Conservation (phyloP, 2,888 invertebrate species). For the Anorthoa munda region DNA sequence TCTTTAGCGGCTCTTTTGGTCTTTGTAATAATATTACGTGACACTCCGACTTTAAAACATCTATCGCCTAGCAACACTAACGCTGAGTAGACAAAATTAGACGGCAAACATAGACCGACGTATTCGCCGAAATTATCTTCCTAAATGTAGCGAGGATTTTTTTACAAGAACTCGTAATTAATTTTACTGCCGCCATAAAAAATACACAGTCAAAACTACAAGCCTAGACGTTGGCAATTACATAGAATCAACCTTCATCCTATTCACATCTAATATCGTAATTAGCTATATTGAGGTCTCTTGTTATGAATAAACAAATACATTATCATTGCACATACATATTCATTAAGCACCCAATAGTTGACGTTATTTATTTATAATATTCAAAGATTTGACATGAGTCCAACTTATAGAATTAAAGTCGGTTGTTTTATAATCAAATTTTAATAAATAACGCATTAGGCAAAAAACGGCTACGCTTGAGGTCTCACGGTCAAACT, state of each 20-base stretch:
- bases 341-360: slow-evolving; percentile 80
- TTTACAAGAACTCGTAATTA: slow-evolving; percentile 38
- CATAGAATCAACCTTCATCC: slow-evolving; percentile 66
- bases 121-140: slow-evolving; percentile 2
- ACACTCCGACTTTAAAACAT: slow-evolving; percentile 69
- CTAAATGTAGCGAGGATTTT: slow-evolving; percentile 26
- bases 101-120: neutral
- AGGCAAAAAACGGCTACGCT: slow-evolving; percentile 88
- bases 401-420: slow-evolving; percentile 80
- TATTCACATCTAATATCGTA: slow-evolving; percentile 72
- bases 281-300: slow-evolving; percentile 78
- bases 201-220: slow-evolving; percentile 31
- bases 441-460: slow-evolving; percentile 90
- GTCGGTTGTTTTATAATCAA: slow-evolving; percentile 85
- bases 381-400: slow-evolving; percentile 80
- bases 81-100: slow-evolving; percentile 18
- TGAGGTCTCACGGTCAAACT: slow-evolving; percentile 89
- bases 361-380: slow-evolving; percentile 79
- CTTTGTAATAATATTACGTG: slow-evolving; percentile 77
- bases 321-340: slow-evolving; percentile 75
- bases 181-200: slow-evolving; percentile 43
- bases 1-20: slow-evolving; percentile 88
- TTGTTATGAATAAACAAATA: slow-evolving; percentile 78
- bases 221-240: slow-evolving; percentile 57
- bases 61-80: slow-evolving; percentile 47